These are phyloP conservation scores for Mungos mungo DNA, from an alignment of 2,113 vertebrate species.

Conservation along the genomic window DNA sequence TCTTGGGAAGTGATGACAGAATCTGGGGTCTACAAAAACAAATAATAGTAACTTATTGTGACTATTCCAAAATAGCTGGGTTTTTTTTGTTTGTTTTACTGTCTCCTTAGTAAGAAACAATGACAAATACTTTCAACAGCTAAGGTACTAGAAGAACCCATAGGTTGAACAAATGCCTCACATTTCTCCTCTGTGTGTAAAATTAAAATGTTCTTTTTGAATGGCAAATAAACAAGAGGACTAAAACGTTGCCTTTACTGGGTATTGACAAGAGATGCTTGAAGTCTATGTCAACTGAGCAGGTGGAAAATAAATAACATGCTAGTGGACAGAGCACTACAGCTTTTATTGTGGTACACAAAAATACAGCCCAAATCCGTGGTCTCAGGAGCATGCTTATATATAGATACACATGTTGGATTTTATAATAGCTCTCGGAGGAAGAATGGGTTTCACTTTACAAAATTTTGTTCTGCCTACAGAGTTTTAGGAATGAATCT, in stretches of 20 bases:
- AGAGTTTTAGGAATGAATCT: slow-evolving; percentile 66
- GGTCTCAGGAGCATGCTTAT: slow-evolving; percentile 53
- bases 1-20: neutral
- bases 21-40: neutral
- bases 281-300: neutral
- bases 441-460: slow-evolving; percentile 71
- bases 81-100: neutral
- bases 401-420: slow-evolving; percentile 58
- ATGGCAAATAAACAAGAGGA: neutral
- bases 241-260: neutral
- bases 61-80: neutral
- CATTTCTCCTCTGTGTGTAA: slow-evolving; percentile 11
- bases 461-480: slow-evolving; percentile 64
- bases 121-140: neutral
- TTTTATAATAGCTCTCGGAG: slow-evolving; percentile 63
- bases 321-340: neutral
- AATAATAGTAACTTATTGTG: neutral
- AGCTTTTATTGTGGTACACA: neutral
- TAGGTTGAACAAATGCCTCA: neutral
- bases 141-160: neutral
- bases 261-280: neutral
- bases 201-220: slow-evolving; percentile 15
- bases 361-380: slow-evolving; percentile 45
- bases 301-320: neutral
- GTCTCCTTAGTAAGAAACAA: neutral